Evolutionary conservation across 2,113 vertebrate genomes (phyloP).

Genomic region (Ictalurus punctatus): DNA sequence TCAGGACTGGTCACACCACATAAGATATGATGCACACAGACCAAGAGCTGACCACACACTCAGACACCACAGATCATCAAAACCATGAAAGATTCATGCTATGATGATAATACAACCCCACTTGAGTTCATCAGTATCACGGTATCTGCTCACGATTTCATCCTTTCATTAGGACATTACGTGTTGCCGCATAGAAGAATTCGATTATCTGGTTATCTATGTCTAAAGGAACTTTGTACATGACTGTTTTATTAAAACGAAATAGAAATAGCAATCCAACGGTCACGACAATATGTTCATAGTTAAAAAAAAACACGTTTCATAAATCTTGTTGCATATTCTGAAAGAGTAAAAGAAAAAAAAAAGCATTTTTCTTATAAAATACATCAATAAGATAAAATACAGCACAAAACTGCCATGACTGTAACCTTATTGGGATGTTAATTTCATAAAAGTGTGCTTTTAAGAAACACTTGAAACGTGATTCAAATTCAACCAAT

Average conservation of each 20-base stretch:
- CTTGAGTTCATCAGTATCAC: not conserved
- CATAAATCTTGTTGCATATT: not conserved
- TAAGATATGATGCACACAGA: not conserved
- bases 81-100: not conserved
- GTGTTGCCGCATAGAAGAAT: not conserved
- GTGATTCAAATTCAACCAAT: not conserved
- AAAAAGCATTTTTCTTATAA: not conserved
- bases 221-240: not conserved
- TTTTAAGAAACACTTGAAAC: not conserved
- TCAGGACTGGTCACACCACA: not conserved
- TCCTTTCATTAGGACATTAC: not conserved
- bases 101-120: not conserved
- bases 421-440: not conserved
- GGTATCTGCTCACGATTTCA: not conserved
- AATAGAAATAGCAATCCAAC: not conserved
- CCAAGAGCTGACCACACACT: not conserved
- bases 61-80: no score
- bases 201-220: not conserved
- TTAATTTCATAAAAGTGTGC: not conserved
- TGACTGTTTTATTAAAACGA: not conserved
- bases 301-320: not conserved
- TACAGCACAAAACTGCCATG: not conserved
- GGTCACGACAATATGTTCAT: not conserved
- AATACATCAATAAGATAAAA: not conserved
- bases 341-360: not conserved